phyloP scores from a whole-genome alignment of 1,140 invertebrate species.

The Rhynchophorus ferrugineus region DNA sequence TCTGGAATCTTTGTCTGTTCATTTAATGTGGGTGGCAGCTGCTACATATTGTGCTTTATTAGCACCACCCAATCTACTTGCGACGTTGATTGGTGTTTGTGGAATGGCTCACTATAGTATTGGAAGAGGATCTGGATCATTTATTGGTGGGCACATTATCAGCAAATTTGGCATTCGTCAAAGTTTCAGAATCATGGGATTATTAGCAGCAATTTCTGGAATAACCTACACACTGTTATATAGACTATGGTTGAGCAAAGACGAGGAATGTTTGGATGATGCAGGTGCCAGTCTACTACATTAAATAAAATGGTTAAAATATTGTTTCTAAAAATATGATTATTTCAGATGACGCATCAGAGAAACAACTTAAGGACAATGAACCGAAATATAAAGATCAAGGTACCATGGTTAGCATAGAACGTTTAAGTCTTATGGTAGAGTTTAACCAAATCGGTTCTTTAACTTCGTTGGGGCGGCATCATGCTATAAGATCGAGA shows the following conservation, averaged over 20 bases:
- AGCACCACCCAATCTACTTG: slow-evolving; percentile 69
- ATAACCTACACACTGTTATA: slow-evolving; percentile 63
- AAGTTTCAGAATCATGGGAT: slow-evolving; percentile 68
- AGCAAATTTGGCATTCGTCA: slow-evolving; percentile 61
- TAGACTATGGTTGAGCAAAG: slow-evolving; percentile 58
- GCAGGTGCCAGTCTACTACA: slow-evolving; percentile 28
- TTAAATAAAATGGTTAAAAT: slow-evolving; percentile 2
- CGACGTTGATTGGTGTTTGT: slow-evolving; percentile 72
- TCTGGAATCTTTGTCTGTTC: slow-evolving; percentile 76
- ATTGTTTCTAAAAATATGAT: not conserved
- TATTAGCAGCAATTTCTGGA: slow-evolving; percentile 59
- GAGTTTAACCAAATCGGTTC: slow-evolving; percentile 66
- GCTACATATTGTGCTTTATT: slow-evolving; percentile 75
- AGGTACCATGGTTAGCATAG: slow-evolving; percentile 55
- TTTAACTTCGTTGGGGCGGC: slow-evolving; percentile 55
- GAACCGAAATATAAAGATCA: slow-evolving; percentile 54
- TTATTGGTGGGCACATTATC: slow-evolving; percentile 70
- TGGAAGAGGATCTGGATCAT: slow-evolving; percentile 70
- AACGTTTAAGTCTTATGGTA: slow-evolving; percentile 62
- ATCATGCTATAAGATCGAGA: slow-evolving; percentile 39
- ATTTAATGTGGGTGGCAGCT: slow-evolving; percentile 83
- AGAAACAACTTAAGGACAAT: slow-evolving; percentile 36
- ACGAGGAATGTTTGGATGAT: slow-evolving; percentile 40
- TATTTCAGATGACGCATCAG: slow-evolving; percentile 31
- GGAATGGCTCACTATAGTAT: slow-evolving; percentile 78